Evolutionary conservation across 2,797 vertebrate species (phyloP).

Genomic region (Limosa lapponica): DNA sequence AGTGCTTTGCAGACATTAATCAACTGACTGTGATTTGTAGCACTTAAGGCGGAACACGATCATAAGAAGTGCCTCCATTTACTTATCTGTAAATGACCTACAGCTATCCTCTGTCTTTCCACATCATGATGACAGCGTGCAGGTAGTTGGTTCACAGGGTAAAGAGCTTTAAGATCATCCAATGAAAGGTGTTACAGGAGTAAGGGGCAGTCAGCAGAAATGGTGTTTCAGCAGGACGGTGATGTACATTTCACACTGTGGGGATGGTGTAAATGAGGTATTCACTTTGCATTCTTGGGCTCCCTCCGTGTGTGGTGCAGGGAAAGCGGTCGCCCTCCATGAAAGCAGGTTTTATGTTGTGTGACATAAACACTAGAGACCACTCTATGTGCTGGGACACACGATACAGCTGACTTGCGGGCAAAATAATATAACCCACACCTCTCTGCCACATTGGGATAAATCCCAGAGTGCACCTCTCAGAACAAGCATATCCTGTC

Average conservation of each 20-base stretch:
- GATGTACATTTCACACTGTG: background rate
- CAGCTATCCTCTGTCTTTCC: background rate
- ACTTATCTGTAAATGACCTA: conserved; percentile 22
- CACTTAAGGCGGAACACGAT: background rate
- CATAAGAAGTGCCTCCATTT: background rate
- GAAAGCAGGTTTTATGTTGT: conserved; percentile 42
- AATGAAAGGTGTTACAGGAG: background rate
- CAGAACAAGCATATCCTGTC: conserved; percentile 50
- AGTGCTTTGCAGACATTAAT: background rate
- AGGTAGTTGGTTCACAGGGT: background rate
- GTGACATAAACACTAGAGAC: conserved; percentile 16
- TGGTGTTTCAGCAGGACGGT: background rate
- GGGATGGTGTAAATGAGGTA: conserved; percentile 43
- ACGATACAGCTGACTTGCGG: conserved; percentile 17
- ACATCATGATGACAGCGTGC: background rate
- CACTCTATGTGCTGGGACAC: background rate
- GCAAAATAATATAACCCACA: conserved; percentile 46
- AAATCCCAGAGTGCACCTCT: conserved; percentile 59
- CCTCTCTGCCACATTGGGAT: background rate
- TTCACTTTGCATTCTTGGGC: background rate
- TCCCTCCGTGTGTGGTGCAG: conserved; percentile 35
- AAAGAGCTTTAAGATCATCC: background rate
- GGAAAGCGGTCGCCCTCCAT: background rate
- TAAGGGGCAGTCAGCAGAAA: background rate
- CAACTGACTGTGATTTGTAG: background rate